Percentiles rank a stretch among this genome's conserved stretches.
Conservation (phyloP, 2,888 invertebrate genomes). For the Drosophila nr. perissopoda region DNA sequence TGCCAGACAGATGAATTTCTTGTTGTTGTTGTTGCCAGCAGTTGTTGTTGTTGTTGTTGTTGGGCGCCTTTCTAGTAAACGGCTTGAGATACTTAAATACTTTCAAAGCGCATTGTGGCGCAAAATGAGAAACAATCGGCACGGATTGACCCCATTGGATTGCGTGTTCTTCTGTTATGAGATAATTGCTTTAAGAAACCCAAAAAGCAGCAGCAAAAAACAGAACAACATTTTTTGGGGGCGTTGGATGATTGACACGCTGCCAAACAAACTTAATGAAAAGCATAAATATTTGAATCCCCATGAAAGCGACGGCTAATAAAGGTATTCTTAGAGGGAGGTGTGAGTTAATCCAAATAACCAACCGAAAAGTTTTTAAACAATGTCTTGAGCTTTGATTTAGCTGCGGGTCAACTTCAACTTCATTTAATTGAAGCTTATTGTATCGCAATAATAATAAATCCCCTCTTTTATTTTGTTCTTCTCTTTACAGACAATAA, state of each 20-base stretch:
- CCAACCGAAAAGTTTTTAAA: constrained; percentile 10
- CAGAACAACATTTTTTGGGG: constrained; percentile 11
- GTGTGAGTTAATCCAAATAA: constrained; percentile 2
- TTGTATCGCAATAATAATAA: background rate
- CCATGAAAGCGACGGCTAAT: constrained; percentile 50
- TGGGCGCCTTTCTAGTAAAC: constrained; percentile 41
- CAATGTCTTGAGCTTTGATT: constrained; percentile 2
- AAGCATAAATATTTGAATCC: constrained; percentile 66
- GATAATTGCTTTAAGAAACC: constrained; percentile 74
- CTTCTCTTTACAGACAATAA: background rate
- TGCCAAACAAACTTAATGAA: constrained; percentile 67
- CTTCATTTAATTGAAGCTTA: background rate
- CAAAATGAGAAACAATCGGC: constrained; percentile 72
- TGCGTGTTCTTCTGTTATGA: constrained; percentile 58
- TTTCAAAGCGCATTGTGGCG: constrained; percentile 76
- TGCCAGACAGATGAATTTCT: constrained; percentile 49
- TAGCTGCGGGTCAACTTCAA: background rate
- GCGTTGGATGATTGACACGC: constrained; percentile 58
- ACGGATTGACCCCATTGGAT: constrained; percentile 71
- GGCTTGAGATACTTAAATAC: constrained; percentile 78
- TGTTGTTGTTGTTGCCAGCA: constrained; percentile 28
- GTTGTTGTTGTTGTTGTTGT: constrained; percentile 33
- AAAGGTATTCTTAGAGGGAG: constrained; percentile 13
- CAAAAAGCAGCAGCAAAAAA: constrained; percentile 18
- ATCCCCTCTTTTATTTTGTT: background rate